Evolutionary conservation across 2,888 invertebrate genomes (phyloP).

Genomic region (Drosophila meridiana): DNA sequence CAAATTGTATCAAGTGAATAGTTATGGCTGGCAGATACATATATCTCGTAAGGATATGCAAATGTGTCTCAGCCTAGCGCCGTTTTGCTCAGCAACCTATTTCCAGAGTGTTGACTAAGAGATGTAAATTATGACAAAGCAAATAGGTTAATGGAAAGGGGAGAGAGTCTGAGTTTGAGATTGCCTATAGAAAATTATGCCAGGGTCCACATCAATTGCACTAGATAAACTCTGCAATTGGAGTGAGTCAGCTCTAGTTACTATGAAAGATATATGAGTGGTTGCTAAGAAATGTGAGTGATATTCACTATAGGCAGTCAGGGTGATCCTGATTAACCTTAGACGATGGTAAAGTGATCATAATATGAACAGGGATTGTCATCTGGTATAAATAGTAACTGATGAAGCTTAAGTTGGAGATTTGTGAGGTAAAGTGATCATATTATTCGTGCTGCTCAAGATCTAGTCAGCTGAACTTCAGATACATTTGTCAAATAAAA

Average conservation of each 20-base stretch:
- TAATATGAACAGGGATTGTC: not conserved
- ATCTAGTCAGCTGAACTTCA: not conserved
- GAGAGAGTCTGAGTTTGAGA: constrained; percentile 23
- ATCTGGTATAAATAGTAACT: not conserved
- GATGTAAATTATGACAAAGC: constrained; percentile 40
- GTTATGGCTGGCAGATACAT: not conserved
- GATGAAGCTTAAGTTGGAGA: too few species aligned
- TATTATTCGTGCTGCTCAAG: too few species aligned
- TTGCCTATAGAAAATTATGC: constrained; percentile 5
- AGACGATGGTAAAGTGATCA: not conserved
- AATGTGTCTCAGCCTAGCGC: not conserved
- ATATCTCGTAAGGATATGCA: not conserved
- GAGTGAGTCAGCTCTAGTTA: constrained; percentile 28
- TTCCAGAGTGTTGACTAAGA: constrained; percentile 29
- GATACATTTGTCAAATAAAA: not conserved
- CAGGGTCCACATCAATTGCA: constrained; percentile 25
- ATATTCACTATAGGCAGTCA: too few species aligned
- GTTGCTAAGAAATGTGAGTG: too few species aligned
- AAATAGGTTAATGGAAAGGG: constrained; percentile 26
- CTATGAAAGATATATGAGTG: too few species aligned
- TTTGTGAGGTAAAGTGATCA: too few species aligned
- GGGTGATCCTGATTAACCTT: too few species aligned
- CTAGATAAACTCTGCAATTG: constrained; percentile 16
- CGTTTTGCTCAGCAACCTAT: constrained; percentile 16
- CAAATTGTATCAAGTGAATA: not conserved